Evolutionary conservation across 2,797 vertebrate genomes (phyloP).

Genomic region (Naso thynnoides): DNA sequence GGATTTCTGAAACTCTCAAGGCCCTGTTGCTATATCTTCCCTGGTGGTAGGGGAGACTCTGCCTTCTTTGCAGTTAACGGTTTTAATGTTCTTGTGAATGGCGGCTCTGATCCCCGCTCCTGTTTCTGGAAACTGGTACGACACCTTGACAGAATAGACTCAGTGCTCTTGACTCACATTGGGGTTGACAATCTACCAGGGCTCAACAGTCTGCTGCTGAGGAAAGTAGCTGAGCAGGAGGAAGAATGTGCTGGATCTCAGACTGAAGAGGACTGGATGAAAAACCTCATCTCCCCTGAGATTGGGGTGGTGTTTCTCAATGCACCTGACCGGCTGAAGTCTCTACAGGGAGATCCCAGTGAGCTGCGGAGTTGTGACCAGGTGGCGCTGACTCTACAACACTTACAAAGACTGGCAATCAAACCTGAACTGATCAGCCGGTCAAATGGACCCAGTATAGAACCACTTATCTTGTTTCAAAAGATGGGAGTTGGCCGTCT

Average conservation of each 20-base stretch:
- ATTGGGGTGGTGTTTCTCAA: conserved; percentile 94
- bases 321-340: conserved; percentile 76
- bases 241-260: conserved; percentile 71
- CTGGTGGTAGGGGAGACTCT: conserved; percentile 90
- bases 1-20: conserved; percentile 94
- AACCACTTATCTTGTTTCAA: conserved; percentile 91
- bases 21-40: conserved; percentile 98
- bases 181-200: conserved; percentile 93
- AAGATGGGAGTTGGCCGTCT: conserved; percentile 96
- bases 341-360: conserved; percentile 66
- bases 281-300: conserved; percentile 91
- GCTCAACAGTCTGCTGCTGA: conserved; percentile 91
- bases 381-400: conserved; percentile 82
- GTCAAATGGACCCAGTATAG: conserved; percentile 65
- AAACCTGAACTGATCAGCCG: conserved; percentile 83
- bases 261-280: conserved; percentile 84
- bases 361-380: conserved; percentile 88
- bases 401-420: conserved; percentile 86
- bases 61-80: conserved; percentile 96
- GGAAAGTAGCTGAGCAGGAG: conserved; percentile 90
- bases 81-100: conserved; percentile 94
- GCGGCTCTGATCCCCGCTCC: conserved; percentile 91
- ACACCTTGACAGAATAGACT: conserved; percentile 94
- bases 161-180: conserved; percentile 90
- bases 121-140: conserved; percentile 97